phyloP scores from a whole-genome alignment of 2,888 invertebrate species.

The Oligia latruncula region DNA sequence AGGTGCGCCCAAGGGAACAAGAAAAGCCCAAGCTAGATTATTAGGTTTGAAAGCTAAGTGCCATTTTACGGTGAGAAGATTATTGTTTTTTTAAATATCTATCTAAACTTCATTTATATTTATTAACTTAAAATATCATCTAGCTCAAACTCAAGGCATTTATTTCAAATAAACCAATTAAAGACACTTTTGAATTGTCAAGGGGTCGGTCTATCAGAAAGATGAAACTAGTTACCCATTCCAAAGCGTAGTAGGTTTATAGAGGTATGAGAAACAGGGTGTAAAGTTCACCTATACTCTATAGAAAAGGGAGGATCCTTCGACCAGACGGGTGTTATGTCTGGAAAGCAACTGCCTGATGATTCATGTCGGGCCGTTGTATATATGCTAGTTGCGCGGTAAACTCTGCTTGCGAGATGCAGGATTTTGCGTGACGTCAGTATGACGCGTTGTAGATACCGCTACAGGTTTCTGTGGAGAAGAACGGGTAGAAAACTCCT shows the following conservation, averaged over 20 bases:
- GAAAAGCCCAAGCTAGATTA: neutral
- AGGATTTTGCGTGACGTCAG: no score
- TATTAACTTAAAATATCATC: neutral
- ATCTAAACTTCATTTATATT: neutral
- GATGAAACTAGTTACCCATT: neutral
- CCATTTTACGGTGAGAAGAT: neutral
- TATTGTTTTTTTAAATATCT: neutral
- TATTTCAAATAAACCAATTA: neutral
- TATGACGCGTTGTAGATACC: no score
- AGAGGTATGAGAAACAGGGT: no score
- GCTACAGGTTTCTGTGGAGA: neutral
- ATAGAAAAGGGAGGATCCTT: no score
- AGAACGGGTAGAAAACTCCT: neutral
- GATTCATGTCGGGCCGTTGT: no score
- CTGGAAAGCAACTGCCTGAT: no score
- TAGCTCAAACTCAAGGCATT: neutral
- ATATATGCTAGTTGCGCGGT: no score
- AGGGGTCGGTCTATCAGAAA: neutral
- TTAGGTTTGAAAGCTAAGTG: neutral
- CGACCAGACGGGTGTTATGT: no score
- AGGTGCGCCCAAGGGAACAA: no score
- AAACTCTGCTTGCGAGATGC: no score
- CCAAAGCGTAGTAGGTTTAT: neutral
- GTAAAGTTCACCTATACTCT: no score
- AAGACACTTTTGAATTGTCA: neutral